A percentile compares a stretch with the other conserved stretches of the same genome.
Evolutionary conservation across 2,797 vertebrate species (phyloP).

Genomic region (Scolopax rusticola): DNA sequence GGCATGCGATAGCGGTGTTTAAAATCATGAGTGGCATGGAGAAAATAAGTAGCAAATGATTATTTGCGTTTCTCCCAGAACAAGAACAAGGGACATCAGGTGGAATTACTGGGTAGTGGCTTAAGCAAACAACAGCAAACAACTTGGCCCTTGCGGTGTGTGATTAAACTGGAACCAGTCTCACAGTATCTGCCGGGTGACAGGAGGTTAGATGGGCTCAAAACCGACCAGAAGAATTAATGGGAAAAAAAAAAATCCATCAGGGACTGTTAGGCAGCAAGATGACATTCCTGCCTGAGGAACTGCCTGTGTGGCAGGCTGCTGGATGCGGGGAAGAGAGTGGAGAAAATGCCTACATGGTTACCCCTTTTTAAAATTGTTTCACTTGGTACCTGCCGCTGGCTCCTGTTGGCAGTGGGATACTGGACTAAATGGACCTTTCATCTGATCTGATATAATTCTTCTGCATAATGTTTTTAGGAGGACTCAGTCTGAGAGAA

Average conservation of each 20-base stretch:
- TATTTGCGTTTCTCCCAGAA: conserved; percentile 18
- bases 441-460: background rate
- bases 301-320: background rate
- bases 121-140: conserved; percentile 24
- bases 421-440: background rate
- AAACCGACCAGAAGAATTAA: background rate
- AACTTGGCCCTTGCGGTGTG: background rate
- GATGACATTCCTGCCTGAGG: background rate
- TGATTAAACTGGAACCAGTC: background rate
- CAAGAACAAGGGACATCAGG: conserved; percentile 5
- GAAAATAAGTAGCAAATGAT: conserved; percentile 61
- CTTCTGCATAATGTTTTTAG: background rate
- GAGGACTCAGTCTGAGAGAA: background rate
- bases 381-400: background rate
- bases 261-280: background rate
- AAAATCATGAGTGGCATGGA: conserved; percentile 48
- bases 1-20: background rate
- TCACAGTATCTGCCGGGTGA: background rate
- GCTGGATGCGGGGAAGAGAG: background rate
- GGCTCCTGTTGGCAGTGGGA: background rate
- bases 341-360: background rate
- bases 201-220: background rate
- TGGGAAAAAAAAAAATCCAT: background rate
- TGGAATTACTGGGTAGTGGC: background rate
- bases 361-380: background rate